Evolutionary conservation across 2,888 invertebrate genomes (phyloP).

Genomic region (Notodonta ziczac): DNA sequence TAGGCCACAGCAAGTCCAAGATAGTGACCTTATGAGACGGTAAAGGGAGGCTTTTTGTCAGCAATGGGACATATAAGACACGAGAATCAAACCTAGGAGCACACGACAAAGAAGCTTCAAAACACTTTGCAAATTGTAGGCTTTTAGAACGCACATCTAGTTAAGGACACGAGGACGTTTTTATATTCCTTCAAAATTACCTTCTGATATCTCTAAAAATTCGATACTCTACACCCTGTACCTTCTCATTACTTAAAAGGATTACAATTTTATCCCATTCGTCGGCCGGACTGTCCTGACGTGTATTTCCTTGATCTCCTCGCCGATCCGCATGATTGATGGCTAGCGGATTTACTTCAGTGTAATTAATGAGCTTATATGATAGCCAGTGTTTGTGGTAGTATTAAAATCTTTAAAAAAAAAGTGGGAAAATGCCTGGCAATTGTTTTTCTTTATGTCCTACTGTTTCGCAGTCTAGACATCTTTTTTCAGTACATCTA

Average conservation of each 20-base stretch:
- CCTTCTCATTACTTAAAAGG: conserved; percentile 82
- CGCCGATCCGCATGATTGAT: conserved; percentile 69
- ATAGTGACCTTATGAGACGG: too few species aligned
- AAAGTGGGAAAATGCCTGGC: neutral
- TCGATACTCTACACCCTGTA: conserved; percentile 54
- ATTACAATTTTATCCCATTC: conserved; percentile 76
- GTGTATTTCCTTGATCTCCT: conserved; percentile 59
- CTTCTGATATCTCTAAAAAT: conserved; percentile 22
- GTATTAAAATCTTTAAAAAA: conserved; percentile 21
- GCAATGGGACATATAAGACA: too few species aligned
- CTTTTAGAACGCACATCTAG: too few species aligned
- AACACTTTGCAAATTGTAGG: too few species aligned
- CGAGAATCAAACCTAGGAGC: too few species aligned
- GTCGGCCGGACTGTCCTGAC: conserved; percentile 57
- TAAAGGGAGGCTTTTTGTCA: too few species aligned
- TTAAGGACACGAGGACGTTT: too few species aligned
- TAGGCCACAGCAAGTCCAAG: too few species aligned
- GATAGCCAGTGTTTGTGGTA: conserved; percentile 26
- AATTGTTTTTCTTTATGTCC: neutral
- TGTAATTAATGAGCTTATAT: conserved; percentile 50
- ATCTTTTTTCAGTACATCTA: too few species aligned
- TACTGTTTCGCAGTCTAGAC: too few species aligned
- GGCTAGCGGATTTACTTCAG: conserved; percentile 51
- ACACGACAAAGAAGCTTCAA: too few species aligned
- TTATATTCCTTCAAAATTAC: too few species aligned